Conservation (phyloP, 2,888 invertebrate species). For the Prosapia bicincta region DNA sequence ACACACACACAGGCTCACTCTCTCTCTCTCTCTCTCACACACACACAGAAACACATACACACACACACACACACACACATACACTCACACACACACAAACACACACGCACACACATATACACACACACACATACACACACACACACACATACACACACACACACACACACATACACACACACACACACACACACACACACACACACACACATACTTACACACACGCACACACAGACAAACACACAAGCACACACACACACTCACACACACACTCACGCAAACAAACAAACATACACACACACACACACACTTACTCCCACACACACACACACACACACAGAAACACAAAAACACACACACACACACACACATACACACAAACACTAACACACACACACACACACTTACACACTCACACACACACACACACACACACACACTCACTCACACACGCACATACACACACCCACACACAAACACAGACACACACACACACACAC, state of each 20-base stretch:
- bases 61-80: too few relatives aligned
- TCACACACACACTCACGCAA: neutral
- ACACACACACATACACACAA: constrained; percentile 1
- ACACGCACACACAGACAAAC: neutral
- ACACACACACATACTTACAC: neutral
- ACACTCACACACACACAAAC: too few relatives aligned
- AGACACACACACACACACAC: too few relatives aligned
- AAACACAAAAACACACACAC: neutral
- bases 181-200: constrained; percentile 5
- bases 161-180: constrained; percentile 3
- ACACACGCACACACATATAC: neutral
- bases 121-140: constrained; percentile 3
- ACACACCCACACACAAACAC: too few relatives aligned
- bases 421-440: too few relatives aligned
- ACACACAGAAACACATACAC: neutral
- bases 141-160: constrained; percentile 3
- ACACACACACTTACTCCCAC: neutral
- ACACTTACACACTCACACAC: too few relatives aligned
- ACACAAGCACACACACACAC: constrained; percentile 1
- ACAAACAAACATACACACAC: neutral
- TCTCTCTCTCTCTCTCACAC: neutral
- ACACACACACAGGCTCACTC: neutral
- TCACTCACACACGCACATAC: too few relatives aligned
- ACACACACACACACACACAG: constrained; percentile 3
- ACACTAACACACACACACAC: too few relatives aligned